These are phyloP conservation scores for Lithobates sylvaticus DNA, from an alignment of 2,797 vertebrate genomes.

Conservation along the genomic window DNA sequence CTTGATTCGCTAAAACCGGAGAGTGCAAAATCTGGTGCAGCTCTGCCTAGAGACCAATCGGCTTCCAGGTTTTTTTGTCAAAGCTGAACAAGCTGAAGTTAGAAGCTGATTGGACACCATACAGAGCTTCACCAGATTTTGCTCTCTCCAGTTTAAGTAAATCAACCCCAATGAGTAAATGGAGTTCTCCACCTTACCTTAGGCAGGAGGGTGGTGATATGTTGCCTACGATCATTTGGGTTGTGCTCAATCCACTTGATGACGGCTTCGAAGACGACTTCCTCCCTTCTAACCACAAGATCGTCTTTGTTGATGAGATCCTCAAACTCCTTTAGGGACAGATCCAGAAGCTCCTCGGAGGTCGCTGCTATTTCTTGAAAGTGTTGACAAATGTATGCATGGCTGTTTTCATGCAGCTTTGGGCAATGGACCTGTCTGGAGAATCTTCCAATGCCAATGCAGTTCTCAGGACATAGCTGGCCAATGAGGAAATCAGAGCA, in stretches of 20 bases:
- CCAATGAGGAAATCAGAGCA: slow-evolving; percentile 79
- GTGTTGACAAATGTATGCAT: slow-evolving; percentile 77
- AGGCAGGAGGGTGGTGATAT: slow-evolving; percentile 74
- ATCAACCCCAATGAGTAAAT: too few relatives aligned
- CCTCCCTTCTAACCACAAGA: slow-evolving; percentile 79
- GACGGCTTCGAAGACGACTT: slow-evolving; percentile 75
- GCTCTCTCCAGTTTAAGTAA: too few relatives aligned
- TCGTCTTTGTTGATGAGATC: slow-evolving; percentile 79
- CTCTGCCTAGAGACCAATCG: too few relatives aligned
- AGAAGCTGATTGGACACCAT: too few relatives aligned
- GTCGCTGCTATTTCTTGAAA: slow-evolving; percentile 77
- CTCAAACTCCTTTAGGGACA: slow-evolving; percentile 71
- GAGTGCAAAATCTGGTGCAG: too few relatives aligned
- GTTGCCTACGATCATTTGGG: slow-evolving; percentile 69
- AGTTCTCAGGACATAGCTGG: slow-evolving; percentile 78
- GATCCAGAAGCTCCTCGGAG: slow-evolving; percentile 78
- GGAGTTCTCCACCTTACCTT: slow-evolving; percentile 69
- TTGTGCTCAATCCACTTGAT: slow-evolving; percentile 77
- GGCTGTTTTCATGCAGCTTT: slow-evolving; percentile 73
- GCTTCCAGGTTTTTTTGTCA: too few relatives aligned
- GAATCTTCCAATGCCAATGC: slow-evolving; percentile 81
- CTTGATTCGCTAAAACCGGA: too few relatives aligned
- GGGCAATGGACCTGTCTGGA: slow-evolving; percentile 69
- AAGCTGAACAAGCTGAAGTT: too few relatives aligned
- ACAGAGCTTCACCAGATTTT: too few relatives aligned